Evolutionary conservation across 1,140 invertebrate genomes (phyloP), one percentile per base, ranked within the genome.

Genomic region (Elymnias hypermnestra): DNA sequence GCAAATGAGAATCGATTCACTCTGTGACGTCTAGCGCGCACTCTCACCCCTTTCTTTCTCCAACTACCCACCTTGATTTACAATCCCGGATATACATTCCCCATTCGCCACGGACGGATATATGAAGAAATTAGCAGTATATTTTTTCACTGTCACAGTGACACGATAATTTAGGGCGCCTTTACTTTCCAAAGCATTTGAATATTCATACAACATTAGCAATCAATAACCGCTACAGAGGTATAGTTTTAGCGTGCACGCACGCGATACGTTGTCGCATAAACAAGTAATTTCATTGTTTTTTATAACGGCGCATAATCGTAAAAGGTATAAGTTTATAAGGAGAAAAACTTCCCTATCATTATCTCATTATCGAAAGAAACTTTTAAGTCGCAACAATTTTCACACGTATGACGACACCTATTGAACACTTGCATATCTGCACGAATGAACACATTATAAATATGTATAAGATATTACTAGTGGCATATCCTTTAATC

Each of bases 161-260:
- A 83, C 75, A 83, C 73, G 61, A 67, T 81, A 77, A 83, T 83
- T 81, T 77, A 79, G 71, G 77, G 71, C 79, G 67, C 94, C 93
- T 10, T 89, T 95, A 13, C 96, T 96, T 67, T 95, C 94, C 22
- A 95, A 96, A 84, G 93, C 92, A 25, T 94, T 60, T 84, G 81
- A 84, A 84, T 83, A 84, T 84, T 84, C 78, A 84, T 84, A 81
- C 63, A 70, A 63, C 69, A 75, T 74, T 75, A 79, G 77, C 71
- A 81, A 84, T 84, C 78, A 81, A 84, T 84, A 84, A 78, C 68
- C 53, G 61, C 67, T 60, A 72, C 69, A 73, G 66, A 75, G 68
- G 72, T 72, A 75, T 78, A 77, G 69, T 77, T 81, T 83, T 82
- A 70, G 76, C 77, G 81, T 84, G 81, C 65, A 64, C 66, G 71